These are phyloP conservation scores for Protaetia brevitarsis DNA, from an alignment of 1,140 invertebrate species.

Conservation along the genomic window DNA sequence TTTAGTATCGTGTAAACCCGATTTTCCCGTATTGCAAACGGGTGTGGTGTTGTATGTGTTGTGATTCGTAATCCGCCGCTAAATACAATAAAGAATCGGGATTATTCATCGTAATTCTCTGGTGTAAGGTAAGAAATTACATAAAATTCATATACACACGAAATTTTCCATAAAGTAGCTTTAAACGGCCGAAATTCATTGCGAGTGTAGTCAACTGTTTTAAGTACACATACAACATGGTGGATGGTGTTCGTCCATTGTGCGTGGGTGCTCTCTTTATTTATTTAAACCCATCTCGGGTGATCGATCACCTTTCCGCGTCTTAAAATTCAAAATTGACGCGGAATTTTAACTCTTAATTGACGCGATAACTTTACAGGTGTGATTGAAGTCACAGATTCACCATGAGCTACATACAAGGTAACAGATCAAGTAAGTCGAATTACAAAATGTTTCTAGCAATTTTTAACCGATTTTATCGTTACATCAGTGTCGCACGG, in stretches of 20 bases:
- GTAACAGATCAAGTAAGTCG: slow-evolving; percentile 72
- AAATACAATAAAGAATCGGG: not conserved
- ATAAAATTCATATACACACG: not conserved
- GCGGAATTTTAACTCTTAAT: no score
- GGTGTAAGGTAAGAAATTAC: slow-evolving; percentile 16
- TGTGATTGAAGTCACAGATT: slow-evolving; percentile 46
- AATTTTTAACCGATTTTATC: not conserved
- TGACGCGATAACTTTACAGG: no score
- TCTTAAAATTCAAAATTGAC: no score
- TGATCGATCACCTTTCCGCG: no score
- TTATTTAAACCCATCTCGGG: no score
- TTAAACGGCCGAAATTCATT: not conserved
- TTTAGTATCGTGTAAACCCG: slow-evolving; percentile 3
- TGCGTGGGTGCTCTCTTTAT: slow-evolving; percentile 38
- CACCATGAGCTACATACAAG: slow-evolving; percentile 75
- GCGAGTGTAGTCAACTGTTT: slow-evolving; percentile 33
- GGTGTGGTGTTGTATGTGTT: slow-evolving; percentile 34
- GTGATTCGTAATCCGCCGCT: slow-evolving; percentile 19
- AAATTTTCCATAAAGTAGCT: no score
- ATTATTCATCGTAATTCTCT: slow-evolving; percentile 6
- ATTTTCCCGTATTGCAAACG: slow-evolving; percentile 5
- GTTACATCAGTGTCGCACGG: slow-evolving; percentile 71
- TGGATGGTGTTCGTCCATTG: slow-evolving; percentile 39
- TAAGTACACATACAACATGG: slow-evolving; percentile 39
- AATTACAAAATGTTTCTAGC: not conserved